Base-by-base conservation (phyloP, 2,888 invertebrate genomes). In the Leptinotarsa peninsularis region DNA sequence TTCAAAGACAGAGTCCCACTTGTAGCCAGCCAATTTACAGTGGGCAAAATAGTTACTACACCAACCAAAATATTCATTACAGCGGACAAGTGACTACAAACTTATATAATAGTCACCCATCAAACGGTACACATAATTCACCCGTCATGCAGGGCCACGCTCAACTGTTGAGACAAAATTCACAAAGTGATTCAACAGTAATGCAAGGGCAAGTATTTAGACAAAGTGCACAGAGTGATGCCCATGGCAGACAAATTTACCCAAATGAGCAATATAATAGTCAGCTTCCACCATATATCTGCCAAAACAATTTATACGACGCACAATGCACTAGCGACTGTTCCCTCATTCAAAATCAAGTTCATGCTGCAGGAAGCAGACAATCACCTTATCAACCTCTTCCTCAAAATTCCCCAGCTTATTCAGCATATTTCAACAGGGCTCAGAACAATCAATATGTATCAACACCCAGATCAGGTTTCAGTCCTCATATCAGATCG, bases 51-150 rank as follows among this genome's bases (percentile, higher is more conserved):
- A 56, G 66, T 86, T 86, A 84, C 85, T 76, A 85, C 87, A 76
- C 87, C 87, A 77, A 88, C 86, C 73, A 86, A 85, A 33, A 74
- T 66, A 85, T 85, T 77, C 81, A 86, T 78, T 81, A 87, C 18
- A 86, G 75, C 56, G 75, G 74, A 50, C 80, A 73, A 67, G 33
- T n/a, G 67, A 76, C 49, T 69, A 71, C 58, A 73, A 76, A 68
- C 72, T 70, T 58, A 73, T 76, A 68, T 78, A 79, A 75, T 71
- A 72, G 74, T 58, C 63, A 76, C 15, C 54, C 33, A 52, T 33
- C 5, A 3, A 58, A 49, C 23, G n/a, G n/a, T 67, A 67, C 70
- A 63, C 52, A 58, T 23, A 23, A 58, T 58, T 27, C 27, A 58
- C 23, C 58, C 4, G 27, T 58, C 23, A 4, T 23, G 58, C 58